Base-by-base conservation (phyloP, 1,140 invertebrate species). In the Apis cerana region DNA sequence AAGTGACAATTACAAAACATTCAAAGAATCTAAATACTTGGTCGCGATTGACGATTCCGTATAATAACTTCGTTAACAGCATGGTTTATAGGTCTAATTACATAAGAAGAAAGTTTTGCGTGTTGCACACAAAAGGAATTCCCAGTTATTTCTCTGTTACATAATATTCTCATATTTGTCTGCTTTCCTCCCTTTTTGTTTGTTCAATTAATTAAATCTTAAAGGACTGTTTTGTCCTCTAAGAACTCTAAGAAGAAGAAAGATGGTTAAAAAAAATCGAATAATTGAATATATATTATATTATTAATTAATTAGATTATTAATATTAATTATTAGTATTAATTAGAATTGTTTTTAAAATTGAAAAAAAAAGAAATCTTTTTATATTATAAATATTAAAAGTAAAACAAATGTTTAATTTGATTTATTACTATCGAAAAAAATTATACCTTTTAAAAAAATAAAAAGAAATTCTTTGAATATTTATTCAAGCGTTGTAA, bases 21-120 rank as follows among this genome's bases (percentile, higher is more conserved):
- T 52, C 8, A 13, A 62, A 75, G 48, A 52, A 75, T 52, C 17
- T 17, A 27, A 64, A 27, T 48, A 52, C 7, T 48, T 27, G 74
- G n/a, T 1, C 17, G n/a, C 33, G 48, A 75, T 64, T 52, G 74
- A 75, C 59, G 74, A 11, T n/a, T n/a, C 33, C 58, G 59, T 75
- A 27, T 75, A 75, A 75, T 64, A 75, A 62, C 59, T 64, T 64
- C n/a, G 33, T 75, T 75, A 62, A 75, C 59, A 21, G 52, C 17
- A 8, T 8, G 15, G 17, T 56, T 59, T 21, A 56, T 61, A 74
- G 15, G 33, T 74, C 56, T 74, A 74, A 74, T 74, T 74, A 59
- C 23, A 5, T 0, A 23, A 70, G 59, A 64, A 64, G 59, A 64
- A 75, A 27, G n/a, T 75, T 72, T 50, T 43, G 17, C 48, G 59